Base-by-base conservation (phyloP, 2,888 invertebrate genomes). In the Cryptophagus acutangulus region DNA sequence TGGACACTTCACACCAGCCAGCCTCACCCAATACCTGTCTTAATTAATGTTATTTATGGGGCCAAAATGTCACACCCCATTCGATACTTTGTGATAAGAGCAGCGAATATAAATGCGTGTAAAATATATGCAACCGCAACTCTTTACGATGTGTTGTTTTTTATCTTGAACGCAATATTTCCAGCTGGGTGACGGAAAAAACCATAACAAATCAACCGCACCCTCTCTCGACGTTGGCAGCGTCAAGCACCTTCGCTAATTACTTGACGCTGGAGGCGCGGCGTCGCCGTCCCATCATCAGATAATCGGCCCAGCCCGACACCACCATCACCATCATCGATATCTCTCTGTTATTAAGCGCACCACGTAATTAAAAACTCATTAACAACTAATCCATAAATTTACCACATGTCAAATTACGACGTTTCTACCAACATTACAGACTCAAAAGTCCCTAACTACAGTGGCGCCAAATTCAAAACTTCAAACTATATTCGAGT, bases 211-310 rank as follows among this genome's bases (percentile, higher is more conserved):
- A 57, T 52, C 52, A 49, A 37, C 52, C 53, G 33, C 57, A 47
- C 54, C 54, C 45, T n/a, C n/a, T n/a, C 37, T 30, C 17, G 33
- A 33, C 46, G 49, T 44, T 38, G 48, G 39, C 37, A 34, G 40
- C 49, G 48, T 45, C 52, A 55, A 53, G 47, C 53, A 52, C 52
- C 52, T 54, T 48, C 40, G 52, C 55, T 56, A 58, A 58, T 58
- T 58, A 57, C 53, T 51, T 43, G 50, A 33, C 52, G 47, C 50
- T 41, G 36, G 42, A 43, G 48, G 46, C 41, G 55, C 46, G 53
- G 46, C 51, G 46, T 26, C 41, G 43, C 38, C 36, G 40, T 34
- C 18, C 36, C 45, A 41, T 40, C 52, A 49, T 54, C 49, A 45
- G 52, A 51, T 54, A 51, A 45, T 41, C 40, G 36, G 40, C 52